Percentiles rank a stretch among this genome's conserved stretches.
These are phyloP conservation scores for Epistrophella euchroma DNA, from an alignment of 2,888 invertebrate species.

Conservation along the genomic window DNA sequence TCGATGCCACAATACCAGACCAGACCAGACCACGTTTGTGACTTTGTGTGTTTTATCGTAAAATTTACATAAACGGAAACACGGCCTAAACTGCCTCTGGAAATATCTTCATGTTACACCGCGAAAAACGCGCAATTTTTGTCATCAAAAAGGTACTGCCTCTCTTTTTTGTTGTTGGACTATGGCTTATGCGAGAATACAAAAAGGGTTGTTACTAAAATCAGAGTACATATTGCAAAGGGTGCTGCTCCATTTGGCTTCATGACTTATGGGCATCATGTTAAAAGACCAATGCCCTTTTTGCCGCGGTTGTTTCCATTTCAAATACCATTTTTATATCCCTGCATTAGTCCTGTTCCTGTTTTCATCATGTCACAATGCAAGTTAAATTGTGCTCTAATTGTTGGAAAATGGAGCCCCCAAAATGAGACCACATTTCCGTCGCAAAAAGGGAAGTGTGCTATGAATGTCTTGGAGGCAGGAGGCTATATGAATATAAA, in stretches of 20 bases:
- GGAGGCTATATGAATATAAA: not conserved
- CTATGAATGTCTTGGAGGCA: not conserved
- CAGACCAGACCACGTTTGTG: slow-evolving; percentile 54
- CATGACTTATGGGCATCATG: slow-evolving; percentile 39
- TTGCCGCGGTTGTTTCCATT: slow-evolving; percentile 35
- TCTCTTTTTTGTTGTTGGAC: not conserved
- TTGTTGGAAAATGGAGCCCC: slow-evolving; percentile 49
- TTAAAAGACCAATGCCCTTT: slow-evolving; percentile 46
- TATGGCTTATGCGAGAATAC: not conserved
- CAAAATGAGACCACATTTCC: slow-evolving; percentile 55
- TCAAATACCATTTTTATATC: slow-evolving; percentile 49
- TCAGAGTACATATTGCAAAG: not conserved
- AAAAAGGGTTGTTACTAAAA: slow-evolving; percentile 23
- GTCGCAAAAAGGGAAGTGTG: slow-evolving; percentile 53
- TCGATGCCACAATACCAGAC: slow-evolving; percentile 42
- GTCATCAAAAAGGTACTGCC: slow-evolving; percentile 6
- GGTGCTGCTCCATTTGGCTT: not conserved
- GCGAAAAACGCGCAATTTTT: slow-evolving; percentile 58
- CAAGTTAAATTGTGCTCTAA: slow-evolving; percentile 34
- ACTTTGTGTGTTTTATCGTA: slow-evolving; percentile 54
- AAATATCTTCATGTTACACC: slow-evolving; percentile 53
- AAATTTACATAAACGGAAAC: slow-evolving; percentile 66
- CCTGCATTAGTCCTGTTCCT: slow-evolving; percentile 57
- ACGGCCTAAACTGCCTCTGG: slow-evolving; percentile 45
- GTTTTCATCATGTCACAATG: slow-evolving; percentile 33